Evolutionary conservation across 2,888 invertebrate species (phyloP).

Genomic region (Leucophenga maculata): DNA sequence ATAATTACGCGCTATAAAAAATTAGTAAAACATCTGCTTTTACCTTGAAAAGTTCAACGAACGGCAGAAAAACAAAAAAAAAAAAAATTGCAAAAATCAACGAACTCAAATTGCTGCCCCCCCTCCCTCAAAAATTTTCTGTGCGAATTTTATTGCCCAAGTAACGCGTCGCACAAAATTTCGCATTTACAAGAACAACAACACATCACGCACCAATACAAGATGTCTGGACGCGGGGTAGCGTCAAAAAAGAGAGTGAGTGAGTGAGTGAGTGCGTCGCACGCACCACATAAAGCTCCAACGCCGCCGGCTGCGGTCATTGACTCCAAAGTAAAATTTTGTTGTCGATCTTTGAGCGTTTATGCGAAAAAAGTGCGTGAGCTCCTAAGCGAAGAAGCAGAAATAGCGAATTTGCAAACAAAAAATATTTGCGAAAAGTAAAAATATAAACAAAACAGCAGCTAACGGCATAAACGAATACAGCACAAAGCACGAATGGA

Average conservation of each 20-base stretch:
- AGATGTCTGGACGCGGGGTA: not conserved
- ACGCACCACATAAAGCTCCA: not conserved
- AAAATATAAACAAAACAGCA: not conserved
- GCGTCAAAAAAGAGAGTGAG: not conserved
- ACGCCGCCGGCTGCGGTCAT: not conserved
- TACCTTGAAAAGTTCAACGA: slow-evolving; percentile 52
- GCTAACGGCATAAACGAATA: not conserved
- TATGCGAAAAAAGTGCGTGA: not conserved
- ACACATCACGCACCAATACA: not conserved
- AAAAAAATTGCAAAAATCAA: slow-evolving; percentile 3
- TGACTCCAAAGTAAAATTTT: not conserved
- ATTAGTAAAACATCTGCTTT: slow-evolving; percentile 6
- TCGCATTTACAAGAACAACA: not conserved
- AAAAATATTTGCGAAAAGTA: not conserved
- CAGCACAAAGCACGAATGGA: too few species aligned
- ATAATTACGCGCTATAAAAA: not conserved
- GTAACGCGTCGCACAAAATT: not conserved
- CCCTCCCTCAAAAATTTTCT: not conserved
- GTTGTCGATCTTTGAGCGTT: not conserved
- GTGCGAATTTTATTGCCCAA: not conserved
- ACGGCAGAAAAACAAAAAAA: slow-evolving; percentile 28
- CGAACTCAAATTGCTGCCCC: too few species aligned
- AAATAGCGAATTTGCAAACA: not conserved
- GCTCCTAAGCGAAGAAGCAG: not conserved
- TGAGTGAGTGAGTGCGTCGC: not conserved